Evolutionary conservation across 1,140 invertebrate genomes (phyloP).

Genomic region (Drosophila kanapiae): DNA sequence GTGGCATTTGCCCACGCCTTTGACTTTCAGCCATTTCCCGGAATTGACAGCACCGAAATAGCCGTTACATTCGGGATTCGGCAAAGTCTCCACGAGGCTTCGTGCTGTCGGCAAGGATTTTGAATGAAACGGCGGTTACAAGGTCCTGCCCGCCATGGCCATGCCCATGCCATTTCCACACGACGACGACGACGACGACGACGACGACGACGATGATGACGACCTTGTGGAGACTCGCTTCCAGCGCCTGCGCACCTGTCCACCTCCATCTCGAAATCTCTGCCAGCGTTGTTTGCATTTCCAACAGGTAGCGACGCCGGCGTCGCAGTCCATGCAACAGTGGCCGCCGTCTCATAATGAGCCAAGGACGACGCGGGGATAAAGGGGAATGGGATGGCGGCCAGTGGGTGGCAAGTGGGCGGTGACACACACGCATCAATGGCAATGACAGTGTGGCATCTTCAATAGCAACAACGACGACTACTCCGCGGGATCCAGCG

Average conservation of each 20-base stretch:
- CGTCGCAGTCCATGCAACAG: constrained; percentile 74
- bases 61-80: constrained; percentile 6
- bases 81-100: constrained; percentile 10
- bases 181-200: neutral
- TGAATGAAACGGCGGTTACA: constrained; percentile 35
- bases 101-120: constrained; percentile 13
- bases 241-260: constrained; percentile 59
- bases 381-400: constrained; percentile 1
- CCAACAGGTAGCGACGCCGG: constrained; percentile 71
- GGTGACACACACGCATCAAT: constrained; percentile 29
- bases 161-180: neutral
- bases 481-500: constrained; percentile 27
- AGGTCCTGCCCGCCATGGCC: constrained; percentile 22
- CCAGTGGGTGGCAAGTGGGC: neutral
- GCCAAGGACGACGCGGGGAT: constrained; percentile 50
- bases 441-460: constrained; percentile 32
- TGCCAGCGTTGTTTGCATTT: constrained; percentile 71
- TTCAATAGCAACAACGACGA: constrained; percentile 1
- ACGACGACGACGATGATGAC: neutral
- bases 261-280: constrained; percentile 2
- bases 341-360: constrained; percentile 73
- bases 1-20: neutral
- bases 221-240: constrained; percentile 67
- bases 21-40: neutral
- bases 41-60: neutral